phyloP scores from a whole-genome alignment of 2,113 vertebrate species.

The Dasypus novemcinctus region DNA sequence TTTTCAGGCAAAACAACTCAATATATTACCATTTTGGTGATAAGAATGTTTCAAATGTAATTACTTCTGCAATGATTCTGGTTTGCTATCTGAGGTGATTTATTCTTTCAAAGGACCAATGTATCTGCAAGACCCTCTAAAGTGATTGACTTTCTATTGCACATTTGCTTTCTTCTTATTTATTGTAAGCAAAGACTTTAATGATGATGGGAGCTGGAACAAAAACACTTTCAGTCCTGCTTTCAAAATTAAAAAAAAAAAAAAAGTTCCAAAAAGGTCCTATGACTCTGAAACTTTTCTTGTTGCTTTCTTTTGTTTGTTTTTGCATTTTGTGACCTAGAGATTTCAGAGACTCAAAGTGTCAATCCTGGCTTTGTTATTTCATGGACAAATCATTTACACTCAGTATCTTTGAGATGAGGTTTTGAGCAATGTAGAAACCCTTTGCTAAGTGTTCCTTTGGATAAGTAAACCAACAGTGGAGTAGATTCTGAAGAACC shows the following conservation, averaged over 20 bases:
- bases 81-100: constrained; percentile 31
- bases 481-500: not conserved
- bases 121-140: constrained; percentile 43
- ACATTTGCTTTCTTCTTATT: not conserved
- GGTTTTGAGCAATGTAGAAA: not conserved
- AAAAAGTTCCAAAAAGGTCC: not conserved
- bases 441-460: not conserved
- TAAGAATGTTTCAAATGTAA: constrained; percentile 58
- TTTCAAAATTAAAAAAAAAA: not conserved
- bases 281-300: not conserved
- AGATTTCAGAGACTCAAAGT: not conserved
- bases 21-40: constrained; percentile 34
- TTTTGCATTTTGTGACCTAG: not conserved
- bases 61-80: constrained; percentile 8
- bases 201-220: not conserved
- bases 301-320: not conserved
- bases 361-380: not conserved
- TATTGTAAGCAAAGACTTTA: constrained; percentile 7
- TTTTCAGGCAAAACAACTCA: constrained; percentile 66
- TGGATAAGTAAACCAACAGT: not conserved
- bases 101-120: constrained; percentile 13
- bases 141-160: constrained; percentile 32
- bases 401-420: not conserved
- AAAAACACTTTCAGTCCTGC: not conserved
- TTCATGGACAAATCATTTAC: not conserved